Conservation (phyloP, 2,797 vertebrate species). For the Sciaenops ocellatus region DNA sequence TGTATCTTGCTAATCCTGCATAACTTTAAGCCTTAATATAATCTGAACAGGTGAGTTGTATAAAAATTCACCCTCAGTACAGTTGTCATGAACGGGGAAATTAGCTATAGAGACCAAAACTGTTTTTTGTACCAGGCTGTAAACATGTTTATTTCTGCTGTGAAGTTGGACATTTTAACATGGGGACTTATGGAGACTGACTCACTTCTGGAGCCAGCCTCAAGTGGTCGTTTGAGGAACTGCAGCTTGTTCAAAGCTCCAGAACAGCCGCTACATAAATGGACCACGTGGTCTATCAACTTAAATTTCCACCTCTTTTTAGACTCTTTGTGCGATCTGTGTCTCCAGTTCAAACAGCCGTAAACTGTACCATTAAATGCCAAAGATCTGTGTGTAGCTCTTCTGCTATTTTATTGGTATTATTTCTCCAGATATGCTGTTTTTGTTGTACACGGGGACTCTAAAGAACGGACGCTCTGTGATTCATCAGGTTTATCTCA, state of each 20-base stretch:
- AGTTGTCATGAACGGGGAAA: too few species aligned
- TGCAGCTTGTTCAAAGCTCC: neutral
- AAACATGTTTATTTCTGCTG: too few species aligned
- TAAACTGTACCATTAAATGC: conserved; percentile 33
- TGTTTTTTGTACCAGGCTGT: too few species aligned
- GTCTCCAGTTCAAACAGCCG: conserved; percentile 18
- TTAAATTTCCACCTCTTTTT: neutral
- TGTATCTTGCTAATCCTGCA: too few species aligned
- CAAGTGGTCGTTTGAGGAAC: too few species aligned
- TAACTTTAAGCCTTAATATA: too few species aligned
- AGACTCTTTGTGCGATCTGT: neutral
- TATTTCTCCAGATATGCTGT: conserved; percentile 1
- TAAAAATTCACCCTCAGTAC: too few species aligned
- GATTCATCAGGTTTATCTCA: conserved; percentile 14
- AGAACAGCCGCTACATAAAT: neutral
- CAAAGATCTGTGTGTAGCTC: conserved; percentile 54
- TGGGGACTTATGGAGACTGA: too few species aligned
- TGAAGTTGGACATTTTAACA: too few species aligned
- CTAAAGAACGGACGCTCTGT: neutral
- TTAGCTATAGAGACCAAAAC: too few species aligned
- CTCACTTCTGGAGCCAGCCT: too few species aligned
- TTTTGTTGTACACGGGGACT: neutral
- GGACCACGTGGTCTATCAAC: neutral
- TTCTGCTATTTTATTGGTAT: neutral
- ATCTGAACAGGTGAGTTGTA: too few species aligned